These are phyloP conservation scores for Drosophila subobscura DNA, from an alignment of 1,140 invertebrate species.

Conservation along the genomic window DNA sequence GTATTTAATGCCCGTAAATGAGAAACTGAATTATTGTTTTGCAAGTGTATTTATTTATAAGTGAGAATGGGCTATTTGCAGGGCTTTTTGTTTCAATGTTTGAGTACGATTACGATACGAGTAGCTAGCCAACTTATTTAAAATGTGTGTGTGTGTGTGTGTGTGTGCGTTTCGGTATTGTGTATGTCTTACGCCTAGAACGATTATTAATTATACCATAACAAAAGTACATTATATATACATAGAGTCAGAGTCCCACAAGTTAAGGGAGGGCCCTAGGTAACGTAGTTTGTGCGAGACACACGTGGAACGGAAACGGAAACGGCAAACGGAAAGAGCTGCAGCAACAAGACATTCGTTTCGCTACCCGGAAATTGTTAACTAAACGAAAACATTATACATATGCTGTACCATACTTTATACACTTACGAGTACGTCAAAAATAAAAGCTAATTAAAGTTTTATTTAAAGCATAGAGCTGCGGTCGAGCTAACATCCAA, in stretches of 20 bases:
- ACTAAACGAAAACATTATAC: conserved; percentile 57
- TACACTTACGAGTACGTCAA: conserved; percentile 43
- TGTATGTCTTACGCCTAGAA: conserved; percentile 56
- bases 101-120: too few relatives aligned
- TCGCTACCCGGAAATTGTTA: conserved; percentile 33
- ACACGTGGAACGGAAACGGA: conserved; percentile 11
- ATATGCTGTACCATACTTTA: conserved; percentile 53
- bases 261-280: conserved; percentile 10
- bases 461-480: conserved; percentile 62
- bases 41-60: conserved; percentile 51
- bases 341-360: not conserved
- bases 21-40: conserved; percentile 34
- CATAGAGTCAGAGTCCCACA: conserved; percentile 24
- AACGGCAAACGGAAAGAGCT: conserved; percentile 11
- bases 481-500: not conserved
- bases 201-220: conserved; percentile 33
- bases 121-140: conserved; percentile 73
- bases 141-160: conserved; percentile 36
- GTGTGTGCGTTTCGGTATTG: conserved; percentile 53
- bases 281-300: conserved; percentile 18
- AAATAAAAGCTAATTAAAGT: conserved; percentile 56
- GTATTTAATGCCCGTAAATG: conserved; percentile 60
- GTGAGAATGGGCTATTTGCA: conserved; percentile 7
- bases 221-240: conserved; percentile 29
- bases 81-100: conserved; percentile 22